A percentile compares a stretch with the other conserved stretches of the same genome.
Evolutionary conservation across 2,888 invertebrate genomes (phyloP).

Genomic region (Eupithecia centaureata): DNA sequence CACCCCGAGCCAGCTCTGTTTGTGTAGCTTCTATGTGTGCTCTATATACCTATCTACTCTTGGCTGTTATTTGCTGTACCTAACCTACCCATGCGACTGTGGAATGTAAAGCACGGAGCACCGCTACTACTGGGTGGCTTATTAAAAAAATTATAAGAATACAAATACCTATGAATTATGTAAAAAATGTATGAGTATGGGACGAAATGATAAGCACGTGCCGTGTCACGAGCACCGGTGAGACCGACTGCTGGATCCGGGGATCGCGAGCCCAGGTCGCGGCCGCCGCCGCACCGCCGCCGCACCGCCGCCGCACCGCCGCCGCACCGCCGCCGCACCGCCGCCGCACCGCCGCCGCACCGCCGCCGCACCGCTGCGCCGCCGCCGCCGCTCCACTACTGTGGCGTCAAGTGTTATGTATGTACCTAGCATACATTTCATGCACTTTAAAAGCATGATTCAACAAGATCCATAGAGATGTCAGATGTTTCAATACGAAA

Average conservation of each 20-base stretch:
- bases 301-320: background rate
- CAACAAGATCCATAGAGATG: constrained; percentile 3
- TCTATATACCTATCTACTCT: too few relatives aligned
- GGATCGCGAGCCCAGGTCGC: too few relatives aligned
- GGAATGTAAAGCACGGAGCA: background rate
- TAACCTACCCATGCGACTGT: background rate
- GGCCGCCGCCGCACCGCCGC: background rate
- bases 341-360: background rate
- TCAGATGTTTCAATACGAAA: background rate
- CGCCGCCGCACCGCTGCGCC: background rate
- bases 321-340: background rate
- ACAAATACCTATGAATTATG: too few relatives aligned
- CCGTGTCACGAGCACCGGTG: background rate
- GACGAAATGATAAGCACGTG: too few relatives aligned
- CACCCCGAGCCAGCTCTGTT: too few relatives aligned
- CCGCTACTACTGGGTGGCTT: too few relatives aligned
- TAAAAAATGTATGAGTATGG: too few relatives aligned
- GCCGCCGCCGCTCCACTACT: background rate
- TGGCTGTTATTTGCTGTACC: background rate
- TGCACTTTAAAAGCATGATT: constrained; percentile 18
- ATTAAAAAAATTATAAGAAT: too few relatives aligned
- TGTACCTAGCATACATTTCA: constrained; percentile 19
- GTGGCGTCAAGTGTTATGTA: background rate
- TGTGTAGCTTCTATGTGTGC: too few relatives aligned
- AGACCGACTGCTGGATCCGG: background rate